Percentiles rank a stretch among this genome's conserved stretches.
These are phyloP conservation scores for Cylas formicarius DNA, from an alignment of 1,140 invertebrate species.

Conservation along the genomic window DNA sequence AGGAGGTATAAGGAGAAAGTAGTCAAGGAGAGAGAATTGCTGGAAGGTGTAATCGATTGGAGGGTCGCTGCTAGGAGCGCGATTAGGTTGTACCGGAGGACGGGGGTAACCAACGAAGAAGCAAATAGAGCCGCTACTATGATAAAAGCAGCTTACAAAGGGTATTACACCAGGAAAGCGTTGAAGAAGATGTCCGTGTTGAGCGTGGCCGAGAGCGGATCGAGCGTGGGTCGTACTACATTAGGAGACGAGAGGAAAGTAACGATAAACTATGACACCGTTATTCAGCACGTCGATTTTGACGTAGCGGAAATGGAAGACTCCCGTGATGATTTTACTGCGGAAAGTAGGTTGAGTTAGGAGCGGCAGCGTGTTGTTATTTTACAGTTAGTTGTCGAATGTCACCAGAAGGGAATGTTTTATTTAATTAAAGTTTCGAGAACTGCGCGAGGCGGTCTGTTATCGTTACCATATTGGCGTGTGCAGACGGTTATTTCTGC, in stretches of 20 bases:
- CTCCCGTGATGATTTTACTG: too few relatives aligned
- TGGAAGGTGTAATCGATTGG: constrained; percentile 43
- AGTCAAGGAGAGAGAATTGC: constrained; percentile 27
- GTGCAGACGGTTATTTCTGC: too few relatives aligned
- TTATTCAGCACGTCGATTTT: constrained; percentile 24
- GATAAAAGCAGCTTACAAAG: constrained; percentile 45
- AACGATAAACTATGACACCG: constrained; percentile 23
- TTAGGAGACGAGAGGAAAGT: constrained; percentile 12
- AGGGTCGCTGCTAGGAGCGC: constrained; percentile 44
- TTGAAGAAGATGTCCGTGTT: constrained; percentile 15
- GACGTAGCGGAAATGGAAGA: too few relatives aligned
- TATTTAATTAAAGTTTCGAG: too few relatives aligned
- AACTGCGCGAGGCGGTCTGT: too few relatives aligned
- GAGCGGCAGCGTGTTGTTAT: too few relatives aligned
- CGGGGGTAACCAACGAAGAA: constrained; percentile 41
- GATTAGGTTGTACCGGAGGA: constrained; percentile 41
- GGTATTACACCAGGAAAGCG: constrained; percentile 40
- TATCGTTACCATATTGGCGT: too few relatives aligned
- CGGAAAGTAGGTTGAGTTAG: too few relatives aligned
- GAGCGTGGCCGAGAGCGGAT: background rate
- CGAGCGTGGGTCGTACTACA: background rate
- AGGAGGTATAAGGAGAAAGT: constrained; percentile 28
- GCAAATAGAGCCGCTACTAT: constrained; percentile 40
- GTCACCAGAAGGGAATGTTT: too few relatives aligned
- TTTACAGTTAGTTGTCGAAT: too few relatives aligned